Evolutionary conservation across 2,888 invertebrate genomes (phyloP).

Genomic region (Synanthedon vespiformis): DNA sequence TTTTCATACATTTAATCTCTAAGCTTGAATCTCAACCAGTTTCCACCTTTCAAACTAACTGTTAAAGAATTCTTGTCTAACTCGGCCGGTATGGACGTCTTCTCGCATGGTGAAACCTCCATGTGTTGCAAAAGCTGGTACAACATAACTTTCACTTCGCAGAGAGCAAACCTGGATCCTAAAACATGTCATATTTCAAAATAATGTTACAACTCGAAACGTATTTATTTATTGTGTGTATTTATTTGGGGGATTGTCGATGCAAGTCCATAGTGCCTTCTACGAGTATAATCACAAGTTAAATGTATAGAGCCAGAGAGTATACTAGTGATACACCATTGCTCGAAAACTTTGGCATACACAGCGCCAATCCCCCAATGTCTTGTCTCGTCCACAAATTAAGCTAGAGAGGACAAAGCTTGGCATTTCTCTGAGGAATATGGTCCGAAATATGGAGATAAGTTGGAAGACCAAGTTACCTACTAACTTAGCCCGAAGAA

Average conservation of each 20-base stretch:
- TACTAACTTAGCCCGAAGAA: background rate
- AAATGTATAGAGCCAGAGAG: too few relatives aligned
- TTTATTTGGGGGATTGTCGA: too few relatives aligned
- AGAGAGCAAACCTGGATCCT: conserved; percentile 7
- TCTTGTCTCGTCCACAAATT: too few relatives aligned
- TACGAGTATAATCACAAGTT: too few relatives aligned
- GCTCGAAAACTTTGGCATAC: too few relatives aligned
- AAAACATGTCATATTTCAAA: background rate
- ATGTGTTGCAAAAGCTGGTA: conserved; percentile 5
- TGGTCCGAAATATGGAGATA: background rate
- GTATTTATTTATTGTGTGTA: too few relatives aligned
- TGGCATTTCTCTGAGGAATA: background rate
- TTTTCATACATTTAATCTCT: conserved; percentile 1
- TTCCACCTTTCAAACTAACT: background rate
- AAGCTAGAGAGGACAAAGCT: too few relatives aligned
- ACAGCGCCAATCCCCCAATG: too few relatives aligned
- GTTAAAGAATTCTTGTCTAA: background rate
- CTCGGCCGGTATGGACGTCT: conserved; percentile 1
- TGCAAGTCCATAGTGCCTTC: too few relatives aligned
- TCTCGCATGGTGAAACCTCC: conserved; percentile 5
- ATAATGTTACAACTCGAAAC: too few relatives aligned
- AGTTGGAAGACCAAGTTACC: background rate
- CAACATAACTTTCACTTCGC: conserved; percentile 7
- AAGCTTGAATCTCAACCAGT: conserved; percentile 3
- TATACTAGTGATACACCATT: too few relatives aligned